Evolutionary conservation across 2,888 invertebrate species (phyloP).

Genomic region (Leptinotarsa peninsularis): DNA sequence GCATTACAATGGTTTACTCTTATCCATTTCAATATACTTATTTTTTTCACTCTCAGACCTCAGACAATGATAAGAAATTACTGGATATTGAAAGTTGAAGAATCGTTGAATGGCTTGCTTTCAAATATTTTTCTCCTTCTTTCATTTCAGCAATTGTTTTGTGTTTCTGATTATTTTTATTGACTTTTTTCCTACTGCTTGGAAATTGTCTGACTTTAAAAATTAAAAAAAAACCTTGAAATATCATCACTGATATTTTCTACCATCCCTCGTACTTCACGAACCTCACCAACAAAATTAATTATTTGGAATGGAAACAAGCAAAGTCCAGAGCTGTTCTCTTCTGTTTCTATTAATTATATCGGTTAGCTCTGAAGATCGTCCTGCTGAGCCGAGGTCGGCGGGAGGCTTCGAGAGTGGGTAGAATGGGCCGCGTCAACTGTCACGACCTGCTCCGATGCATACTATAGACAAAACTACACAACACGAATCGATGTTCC

Average conservation of each 20-base stretch:
- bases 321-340: conserved; percentile 14
- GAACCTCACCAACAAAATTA: conserved; percentile 14
- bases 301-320: conserved; percentile 29
- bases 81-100: too few relatives aligned
- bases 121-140: too few relatives aligned
- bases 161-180: too few relatives aligned
- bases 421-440: conserved; percentile 39
- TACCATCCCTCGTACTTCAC: conserved; percentile 6
- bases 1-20: too few relatives aligned
- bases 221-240: neutral
- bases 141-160: too few relatives aligned
- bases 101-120: too few relatives aligned
- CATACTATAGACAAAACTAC: conserved; percentile 42
- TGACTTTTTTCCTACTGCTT: too few relatives aligned
- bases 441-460: conserved; percentile 43
- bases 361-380: conserved; percentile 24
- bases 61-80: too few relatives aligned
- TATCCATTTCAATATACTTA: too few relatives aligned
- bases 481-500: conserved; percentile 43
- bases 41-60: too few relatives aligned
- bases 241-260: neutral
- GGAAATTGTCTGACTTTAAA: too few relatives aligned
- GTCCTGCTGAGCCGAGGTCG: conserved; percentile 25
- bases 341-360: conserved; percentile 33
- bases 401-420: conserved; percentile 35